These are phyloP conservation scores for Paratilapia polleni DNA, from an alignment of 2,113 vertebrate species.

Conservation along the genomic window DNA sequence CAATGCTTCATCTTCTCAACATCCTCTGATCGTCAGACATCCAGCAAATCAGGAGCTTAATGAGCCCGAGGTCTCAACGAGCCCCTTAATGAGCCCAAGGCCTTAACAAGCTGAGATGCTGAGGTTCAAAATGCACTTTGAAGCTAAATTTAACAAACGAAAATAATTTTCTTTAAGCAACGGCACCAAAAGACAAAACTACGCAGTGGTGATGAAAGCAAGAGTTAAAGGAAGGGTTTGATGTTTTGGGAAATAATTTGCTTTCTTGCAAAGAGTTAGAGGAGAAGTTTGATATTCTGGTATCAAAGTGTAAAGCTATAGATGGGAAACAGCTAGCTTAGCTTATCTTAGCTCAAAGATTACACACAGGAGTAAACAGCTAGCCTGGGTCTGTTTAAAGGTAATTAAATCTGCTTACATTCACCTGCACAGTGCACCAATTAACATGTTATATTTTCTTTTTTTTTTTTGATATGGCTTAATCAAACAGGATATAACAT, in stretches of 20 bases:
- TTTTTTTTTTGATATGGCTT: background rate
- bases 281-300: background rate
- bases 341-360: slow-evolving; percentile 12
- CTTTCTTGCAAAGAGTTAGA: background rate
- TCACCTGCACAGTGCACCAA: background rate
- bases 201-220: background rate
- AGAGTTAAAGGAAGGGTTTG: background rate
- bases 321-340: background rate
- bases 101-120: background rate
- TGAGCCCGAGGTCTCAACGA: too few species aligned
- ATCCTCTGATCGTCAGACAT: too few species aligned
- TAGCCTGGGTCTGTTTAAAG: background rate
- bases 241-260: background rate
- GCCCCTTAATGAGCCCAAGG: background rate
- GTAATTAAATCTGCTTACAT: background rate
- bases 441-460: background rate
- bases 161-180: background rate
- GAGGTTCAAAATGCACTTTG: slow-evolving; percentile 1
- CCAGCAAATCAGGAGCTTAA: background rate
- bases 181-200: background rate
- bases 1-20: background rate
- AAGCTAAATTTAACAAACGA: slow-evolving; percentile 3
- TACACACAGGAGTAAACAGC: background rate
- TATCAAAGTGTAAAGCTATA: background rate
- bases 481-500: background rate